Conservation (phyloP, 2,113 vertebrate genomes). For the Pterocles burchelli region DNA sequence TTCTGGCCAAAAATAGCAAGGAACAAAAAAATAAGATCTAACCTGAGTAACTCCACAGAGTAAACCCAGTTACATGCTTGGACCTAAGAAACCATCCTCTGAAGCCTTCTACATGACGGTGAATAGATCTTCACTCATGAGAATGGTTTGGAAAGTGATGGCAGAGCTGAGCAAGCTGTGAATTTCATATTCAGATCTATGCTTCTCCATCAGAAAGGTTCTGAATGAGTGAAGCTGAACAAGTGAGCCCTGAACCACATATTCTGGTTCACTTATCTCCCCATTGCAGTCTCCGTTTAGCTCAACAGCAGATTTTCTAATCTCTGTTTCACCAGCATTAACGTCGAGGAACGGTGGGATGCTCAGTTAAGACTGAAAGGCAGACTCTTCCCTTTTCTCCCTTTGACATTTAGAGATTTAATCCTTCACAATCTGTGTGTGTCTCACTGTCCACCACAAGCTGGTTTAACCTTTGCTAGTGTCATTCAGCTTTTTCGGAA, state of each 20-base stretch:
- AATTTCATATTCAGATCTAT: background rate
- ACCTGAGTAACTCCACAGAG: background rate
- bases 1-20: background rate
- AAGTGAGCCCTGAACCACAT: conserved; percentile 14
- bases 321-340: conserved; percentile 49
- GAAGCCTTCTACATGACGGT: background rate
- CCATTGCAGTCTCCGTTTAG: conserved; percentile 16
- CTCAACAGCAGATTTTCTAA: conserved; percentile 33
- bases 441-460: background rate
- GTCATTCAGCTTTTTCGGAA: background rate
- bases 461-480: background rate
- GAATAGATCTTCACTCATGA: background rate
- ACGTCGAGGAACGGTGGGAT: background rate
- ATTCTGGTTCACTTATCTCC: conserved; percentile 48
- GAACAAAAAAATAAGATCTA: background rate
- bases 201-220: conserved; percentile 19
- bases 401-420: conserved; percentile 22
- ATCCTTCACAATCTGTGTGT: background rate
- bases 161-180: background rate
- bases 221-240: conserved; percentile 29
- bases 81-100: background rate
- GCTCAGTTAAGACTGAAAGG: background rate
- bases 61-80: background rate
- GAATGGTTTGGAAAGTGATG: background rate
- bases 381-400: conserved; percentile 6